Evolutionary conservation across 2,113 vertebrate genomes (phyloP), one percentile per base, ranked within the genome.

Genomic region (Nothocercus julius): DNA sequence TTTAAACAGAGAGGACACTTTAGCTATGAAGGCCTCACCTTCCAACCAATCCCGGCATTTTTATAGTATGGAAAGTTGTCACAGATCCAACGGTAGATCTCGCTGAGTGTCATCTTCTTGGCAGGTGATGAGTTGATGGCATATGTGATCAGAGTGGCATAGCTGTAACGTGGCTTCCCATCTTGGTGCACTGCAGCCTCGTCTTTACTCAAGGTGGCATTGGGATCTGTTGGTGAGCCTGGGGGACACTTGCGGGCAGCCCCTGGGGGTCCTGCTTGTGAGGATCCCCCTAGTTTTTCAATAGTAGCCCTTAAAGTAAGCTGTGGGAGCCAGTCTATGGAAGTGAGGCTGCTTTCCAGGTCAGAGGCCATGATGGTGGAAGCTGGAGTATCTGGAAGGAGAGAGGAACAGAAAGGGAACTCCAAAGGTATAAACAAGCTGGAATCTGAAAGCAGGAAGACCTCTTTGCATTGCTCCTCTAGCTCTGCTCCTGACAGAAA

Each of bases 71-170:
- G 99, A 89, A 99, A 99, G 32, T 98, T 98, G 91, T 99, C 98
- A 34, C 99, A 99, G 97, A 99, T 99, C 99, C 99, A 99, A 88
- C 98, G 99, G 97, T 99, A 99, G 91, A 99, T 99, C 96, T 99
- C 99, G 45, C 99, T 99, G 83, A 99, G 96, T 4, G 99, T 99
- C 98, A 99, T 98, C 97, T 99, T 99, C 98, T 98, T 98, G 96
- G 98, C 98, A 13, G 98, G 99, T 19, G 99, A 98, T 2, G 99
- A 98, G 54, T 98, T 98, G 97, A 99, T 99, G 70, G 99, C 99
- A 73, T 99, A 99, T 61, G 99, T 99, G 75, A 99, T 99, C 88
- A 99, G 98, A 22, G 99, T 99, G 96, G 99, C 99, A 3, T 99
- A 99, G 97, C 99, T 99, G 96, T 99, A 99, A 11, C 99, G 98